Percentiles rank a stretch among this genome's conserved stretches.
Conservation (phyloP, 2,888 invertebrate species). For the Dendrolimus houi region DNA sequence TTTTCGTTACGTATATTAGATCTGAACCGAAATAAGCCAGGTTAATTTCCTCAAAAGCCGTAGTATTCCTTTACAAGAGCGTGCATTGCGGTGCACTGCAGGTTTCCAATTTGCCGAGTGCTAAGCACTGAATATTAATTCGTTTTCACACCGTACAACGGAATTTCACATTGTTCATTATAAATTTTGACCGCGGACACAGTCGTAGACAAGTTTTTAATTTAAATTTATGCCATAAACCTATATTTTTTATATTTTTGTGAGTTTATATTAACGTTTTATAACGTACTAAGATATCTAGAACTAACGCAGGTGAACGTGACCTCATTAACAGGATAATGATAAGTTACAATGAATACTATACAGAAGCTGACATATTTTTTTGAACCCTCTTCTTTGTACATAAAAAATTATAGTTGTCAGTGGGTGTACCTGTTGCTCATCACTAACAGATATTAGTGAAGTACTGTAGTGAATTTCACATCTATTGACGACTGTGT, state of each 20-base stretch:
- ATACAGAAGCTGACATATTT: no score
- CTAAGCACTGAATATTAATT: constrained; percentile 30
- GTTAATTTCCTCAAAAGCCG: neutral
- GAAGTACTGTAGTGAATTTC: no score
- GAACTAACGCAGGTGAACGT: no score
- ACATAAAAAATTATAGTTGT: no score
- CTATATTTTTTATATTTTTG: no score
- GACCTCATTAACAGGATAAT: neutral
- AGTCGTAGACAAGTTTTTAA: constrained; percentile 25
- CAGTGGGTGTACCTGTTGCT: no score
- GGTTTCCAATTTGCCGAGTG: constrained; percentile 16
- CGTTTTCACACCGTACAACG: constrained; percentile 13
- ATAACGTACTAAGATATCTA: no score
- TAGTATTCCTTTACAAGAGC: neutral
- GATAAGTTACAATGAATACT: constrained; percentile 5
- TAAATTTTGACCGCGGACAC: constrained; percentile 15
- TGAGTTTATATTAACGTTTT: no score
- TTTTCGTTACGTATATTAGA: neutral
- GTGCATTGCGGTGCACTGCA: constrained; percentile 4
- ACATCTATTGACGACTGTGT: no score
- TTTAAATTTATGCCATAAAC: constrained; percentile 24
- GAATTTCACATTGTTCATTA: constrained; percentile 31
- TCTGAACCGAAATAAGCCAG: neutral
- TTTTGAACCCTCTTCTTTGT: no score
- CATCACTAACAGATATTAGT: no score